Conservation (phyloP, 2,888 invertebrate genomes). For the Andrena minutula region DNA sequence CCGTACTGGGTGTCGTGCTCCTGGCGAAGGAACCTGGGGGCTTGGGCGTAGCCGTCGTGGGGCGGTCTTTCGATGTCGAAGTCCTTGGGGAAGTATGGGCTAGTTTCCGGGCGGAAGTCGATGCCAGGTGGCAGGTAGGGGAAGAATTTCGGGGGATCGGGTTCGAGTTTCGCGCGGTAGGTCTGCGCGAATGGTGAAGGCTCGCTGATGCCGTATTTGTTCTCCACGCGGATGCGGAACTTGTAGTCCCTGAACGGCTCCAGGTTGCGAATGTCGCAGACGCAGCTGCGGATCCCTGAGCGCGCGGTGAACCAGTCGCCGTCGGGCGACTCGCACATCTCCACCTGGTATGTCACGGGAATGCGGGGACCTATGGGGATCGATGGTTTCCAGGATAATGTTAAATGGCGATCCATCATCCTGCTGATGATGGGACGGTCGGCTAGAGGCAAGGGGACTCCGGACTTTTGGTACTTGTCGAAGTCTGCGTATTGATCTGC, state of each 20-base stretch:
- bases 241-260: conserved; percentile 97
- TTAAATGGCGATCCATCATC: conserved; percentile 95
- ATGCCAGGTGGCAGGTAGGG: conserved; percentile 93
- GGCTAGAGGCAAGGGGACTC: conserved; percentile 94
- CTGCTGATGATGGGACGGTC: conserved; percentile 97
- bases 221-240: conserved; percentile 98
- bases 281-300: conserved; percentile 94
- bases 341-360: conserved; percentile 97
- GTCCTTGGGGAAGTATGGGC: conserved; percentile 96
- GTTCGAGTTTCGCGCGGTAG: conserved; percentile 91
- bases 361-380: conserved; percentile 94
- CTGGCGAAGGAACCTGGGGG: conserved; percentile 94
- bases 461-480: conserved; percentile 93
- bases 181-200: conserved; percentile 96
- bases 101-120: conserved; percentile 93
- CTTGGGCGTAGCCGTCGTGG: conserved; percentile 93
- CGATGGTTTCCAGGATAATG: conserved; percentile 97
- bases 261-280: conserved; percentile 95
- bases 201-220: conserved; percentile 98
- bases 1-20: conserved; percentile 96
- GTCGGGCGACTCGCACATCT: conserved; percentile 96
- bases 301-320: conserved; percentile 97
- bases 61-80: conserved; percentile 96
- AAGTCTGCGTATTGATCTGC: conserved; percentile 93
- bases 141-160: conserved; percentile 92